Conservation (phyloP, 2,113 vertebrate genomes). For the Tyto alba region DNA sequence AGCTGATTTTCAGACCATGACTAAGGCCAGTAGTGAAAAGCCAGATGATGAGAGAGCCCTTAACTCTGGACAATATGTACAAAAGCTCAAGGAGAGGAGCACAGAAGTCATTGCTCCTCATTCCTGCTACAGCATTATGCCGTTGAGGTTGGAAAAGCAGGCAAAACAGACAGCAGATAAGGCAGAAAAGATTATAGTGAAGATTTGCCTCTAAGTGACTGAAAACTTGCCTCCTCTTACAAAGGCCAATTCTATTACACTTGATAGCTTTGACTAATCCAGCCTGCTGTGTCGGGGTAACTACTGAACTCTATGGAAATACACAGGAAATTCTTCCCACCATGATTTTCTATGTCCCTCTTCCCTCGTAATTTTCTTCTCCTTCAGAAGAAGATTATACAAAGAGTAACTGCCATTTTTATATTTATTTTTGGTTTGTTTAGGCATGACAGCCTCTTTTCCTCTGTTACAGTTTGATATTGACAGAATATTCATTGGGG, state of each 20-base stretch:
- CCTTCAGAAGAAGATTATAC: slow-evolving; percentile 1
- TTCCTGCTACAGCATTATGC: neutral
- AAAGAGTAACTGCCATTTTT: neutral
- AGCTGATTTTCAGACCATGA: slow-evolving; percentile 52
- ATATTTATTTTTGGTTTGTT: neutral
- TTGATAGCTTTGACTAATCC: slow-evolving; percentile 52
- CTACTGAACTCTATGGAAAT: slow-evolving; percentile 33
- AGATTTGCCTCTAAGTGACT: slow-evolving; percentile 41
- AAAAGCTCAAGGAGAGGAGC: slow-evolving; percentile 55
- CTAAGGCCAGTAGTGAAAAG: slow-evolving; percentile 71
- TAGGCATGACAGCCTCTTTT: neutral
- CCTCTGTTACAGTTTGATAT: neutral
- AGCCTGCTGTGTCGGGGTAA: slow-evolving; percentile 35
- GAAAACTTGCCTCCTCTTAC: slow-evolving; percentile 19
- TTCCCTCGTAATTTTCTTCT: neutral
- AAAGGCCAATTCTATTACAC: slow-evolving; percentile 67
- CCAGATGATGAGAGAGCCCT: slow-evolving; percentile 62
- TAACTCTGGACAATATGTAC: slow-evolving; percentile 32
- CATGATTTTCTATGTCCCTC: slow-evolving; percentile 13
- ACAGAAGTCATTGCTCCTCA: slow-evolving; percentile 36
- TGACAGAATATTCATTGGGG: neutral
- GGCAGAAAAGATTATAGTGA: slow-evolving; percentile 29
- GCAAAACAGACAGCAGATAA: slow-evolving; percentile 1
- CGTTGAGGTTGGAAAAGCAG: neutral
- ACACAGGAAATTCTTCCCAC: slow-evolving; percentile 54